Evolutionary conservation across 1,140 invertebrate genomes (phyloP).

Genomic region (Drosophila nikananu): DNA sequence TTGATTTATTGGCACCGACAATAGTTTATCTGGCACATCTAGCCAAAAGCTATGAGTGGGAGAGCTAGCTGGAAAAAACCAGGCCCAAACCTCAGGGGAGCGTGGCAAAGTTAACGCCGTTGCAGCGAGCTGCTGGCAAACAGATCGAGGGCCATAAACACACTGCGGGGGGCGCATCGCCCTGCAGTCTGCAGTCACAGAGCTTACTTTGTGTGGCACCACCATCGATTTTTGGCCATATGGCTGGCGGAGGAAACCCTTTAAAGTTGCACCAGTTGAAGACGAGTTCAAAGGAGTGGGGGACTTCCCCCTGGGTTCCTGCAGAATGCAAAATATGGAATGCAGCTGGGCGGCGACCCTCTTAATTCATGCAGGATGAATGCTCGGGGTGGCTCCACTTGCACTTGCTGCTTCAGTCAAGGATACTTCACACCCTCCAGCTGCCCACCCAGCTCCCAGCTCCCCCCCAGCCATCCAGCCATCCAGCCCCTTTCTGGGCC

Average conservation of each 20-base stretch:
- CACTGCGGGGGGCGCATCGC: constrained; percentile 9
- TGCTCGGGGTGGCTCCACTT: constrained; percentile 22
- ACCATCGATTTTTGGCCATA: constrained; percentile 42
- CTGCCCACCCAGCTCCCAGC: no score
- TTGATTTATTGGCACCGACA: constrained; percentile 52
- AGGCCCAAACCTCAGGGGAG: constrained; percentile 22
- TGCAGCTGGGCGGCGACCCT: constrained; percentile 8
- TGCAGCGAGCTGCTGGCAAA: constrained; percentile 20
- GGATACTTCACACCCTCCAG: constrained; percentile 56
- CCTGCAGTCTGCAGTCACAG: constrained; percentile 3
- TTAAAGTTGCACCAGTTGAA: constrained; percentile 28
- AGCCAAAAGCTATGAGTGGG: constrained; percentile 16
- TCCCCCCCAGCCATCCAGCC: background rate
- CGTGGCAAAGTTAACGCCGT: constrained; percentile 40
- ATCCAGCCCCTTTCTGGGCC: constrained; percentile 23
- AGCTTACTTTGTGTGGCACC: constrained; percentile 33
- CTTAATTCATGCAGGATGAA: constrained; percentile 75
- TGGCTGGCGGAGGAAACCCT: constrained; percentile 6
- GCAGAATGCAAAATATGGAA: constrained; percentile 42
- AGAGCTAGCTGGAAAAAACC: constrained; percentile 3
- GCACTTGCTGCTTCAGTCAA: constrained; percentile 65
- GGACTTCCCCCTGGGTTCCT: background rate
- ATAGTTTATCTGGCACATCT: constrained; percentile 52
- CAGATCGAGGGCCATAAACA: constrained; percentile 45
- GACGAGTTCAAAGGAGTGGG: constrained; percentile 7